A percentile compares a stretch with the other conserved stretches of the same genome.
These are phyloP conservation scores for Tenebrio molitor DNA, from an alignment of 1,140 invertebrate genomes.

Conservation along the genomic window DNA sequence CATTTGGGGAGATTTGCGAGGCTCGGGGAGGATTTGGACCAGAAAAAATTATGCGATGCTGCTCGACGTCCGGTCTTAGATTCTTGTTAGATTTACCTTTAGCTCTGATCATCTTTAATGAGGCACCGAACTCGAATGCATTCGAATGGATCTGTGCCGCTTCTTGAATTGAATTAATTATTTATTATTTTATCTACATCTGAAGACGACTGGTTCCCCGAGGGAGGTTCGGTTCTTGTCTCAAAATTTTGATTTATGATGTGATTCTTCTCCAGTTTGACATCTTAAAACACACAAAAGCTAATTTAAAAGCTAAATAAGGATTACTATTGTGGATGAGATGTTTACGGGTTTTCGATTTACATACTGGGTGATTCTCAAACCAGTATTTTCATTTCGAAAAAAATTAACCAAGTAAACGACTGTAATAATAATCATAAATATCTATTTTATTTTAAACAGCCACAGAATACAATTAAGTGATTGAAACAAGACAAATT, in stretches of 20 bases:
- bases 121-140: neutral
- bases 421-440: too few species aligned
- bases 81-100: neutral
- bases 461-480: too few species aligned
- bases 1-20: conserved; percentile 5
- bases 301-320: too few species aligned
- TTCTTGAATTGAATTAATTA: conserved; percentile 6
- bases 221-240: neutral
- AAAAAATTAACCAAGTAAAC: too few species aligned
- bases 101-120: neutral
- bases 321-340: too few species aligned
- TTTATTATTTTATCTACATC: neutral
- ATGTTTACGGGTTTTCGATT: too few species aligned
- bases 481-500: too few species aligned
- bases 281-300: too few species aligned
- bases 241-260: conserved; percentile 8
- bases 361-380: too few species aligned
- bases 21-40: too few species aligned
- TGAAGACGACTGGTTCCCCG: neutral
- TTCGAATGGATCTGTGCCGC: neutral
- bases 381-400: too few species aligned
- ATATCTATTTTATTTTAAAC: too few species aligned
- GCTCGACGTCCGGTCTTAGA: neutral
- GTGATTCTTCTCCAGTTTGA: neutral
- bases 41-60: neutral